Evolutionary conservation across 2,888 invertebrate species (phyloP).

Genomic region (Cephonodes hylas): DNA sequence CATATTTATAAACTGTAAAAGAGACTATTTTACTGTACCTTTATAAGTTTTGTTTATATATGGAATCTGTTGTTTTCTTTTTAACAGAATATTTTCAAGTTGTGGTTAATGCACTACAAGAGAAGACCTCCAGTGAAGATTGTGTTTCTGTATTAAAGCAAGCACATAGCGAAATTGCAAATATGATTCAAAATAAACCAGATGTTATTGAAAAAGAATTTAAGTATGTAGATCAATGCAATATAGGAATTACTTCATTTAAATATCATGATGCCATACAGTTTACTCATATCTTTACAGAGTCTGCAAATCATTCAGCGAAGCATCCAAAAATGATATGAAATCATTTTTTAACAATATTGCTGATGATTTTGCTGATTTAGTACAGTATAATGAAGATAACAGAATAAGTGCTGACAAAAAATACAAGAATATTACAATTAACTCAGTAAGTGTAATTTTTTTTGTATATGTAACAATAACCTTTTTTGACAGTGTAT

Average conservation of each 20-base stretch:
- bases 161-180: constrained; percentile 84
- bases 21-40: constrained; percentile 24
- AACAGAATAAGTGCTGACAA: constrained; percentile 86
- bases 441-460: constrained; percentile 82
- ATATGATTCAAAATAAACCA: constrained; percentile 75
- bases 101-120: constrained; percentile 86
- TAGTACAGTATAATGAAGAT: constrained; percentile 97
- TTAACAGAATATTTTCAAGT: constrained; percentile 89
- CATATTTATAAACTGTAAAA: neutral
- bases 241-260: no score
- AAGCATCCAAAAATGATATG: constrained; percentile 84
- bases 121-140: constrained; percentile 82
- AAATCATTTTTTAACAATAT: constrained; percentile 91
- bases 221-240: constrained; percentile 73
- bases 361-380: constrained; percentile 92
- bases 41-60: constrained; percentile 25
- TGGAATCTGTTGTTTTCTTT: neutral
- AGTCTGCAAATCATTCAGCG: constrained; percentile 87
- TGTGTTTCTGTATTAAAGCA: constrained; percentile 85
- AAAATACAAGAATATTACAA: constrained; percentile 85
- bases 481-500: no score
- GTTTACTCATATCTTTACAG: constrained; percentile 61
- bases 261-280: no score
- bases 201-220: constrained; percentile 86
- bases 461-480: no score